Percentiles rank a stretch among this genome's conserved stretches.
Evolutionary conservation across 1,140 invertebrate genomes (phyloP).

Genomic region (Zaprionus tsacasi): DNA sequence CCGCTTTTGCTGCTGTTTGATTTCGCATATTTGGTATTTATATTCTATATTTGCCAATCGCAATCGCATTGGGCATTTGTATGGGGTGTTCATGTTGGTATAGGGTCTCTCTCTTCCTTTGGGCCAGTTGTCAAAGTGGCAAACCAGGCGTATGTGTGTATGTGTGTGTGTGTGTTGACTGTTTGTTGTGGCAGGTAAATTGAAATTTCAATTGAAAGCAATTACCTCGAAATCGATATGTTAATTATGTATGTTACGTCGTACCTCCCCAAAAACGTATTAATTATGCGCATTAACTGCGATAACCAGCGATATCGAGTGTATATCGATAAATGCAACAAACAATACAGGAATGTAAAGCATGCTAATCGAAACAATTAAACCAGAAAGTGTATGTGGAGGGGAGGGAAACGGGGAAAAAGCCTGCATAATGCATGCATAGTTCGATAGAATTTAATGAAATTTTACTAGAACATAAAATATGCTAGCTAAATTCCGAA

Average conservation of each 20-base stretch:
- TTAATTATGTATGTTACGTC: slow-evolving; percentile 17
- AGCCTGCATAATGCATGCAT: not conserved
- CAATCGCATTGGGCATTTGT: not conserved
- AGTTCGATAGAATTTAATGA: not conserved
- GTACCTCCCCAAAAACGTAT: not conserved
- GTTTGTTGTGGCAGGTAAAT: slow-evolving; percentile 11
- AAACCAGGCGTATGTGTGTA: not conserved
- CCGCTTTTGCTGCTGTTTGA: slow-evolving; percentile 9
- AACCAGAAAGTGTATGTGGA: no score
- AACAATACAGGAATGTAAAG: not conserved
- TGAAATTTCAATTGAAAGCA: slow-evolving; percentile 17
- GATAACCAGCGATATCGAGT: not conserved
- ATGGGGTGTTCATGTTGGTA: not conserved
- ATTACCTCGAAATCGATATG: not conserved
- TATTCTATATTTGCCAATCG: not conserved
- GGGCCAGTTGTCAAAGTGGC: slow-evolving; percentile 14
- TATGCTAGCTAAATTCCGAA: no score
- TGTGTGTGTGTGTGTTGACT: not conserved
- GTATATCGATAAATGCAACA: not conserved
- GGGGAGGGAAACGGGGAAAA: not conserved
- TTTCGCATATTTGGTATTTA: slow-evolving; percentile 7
- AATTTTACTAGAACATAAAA: not conserved
- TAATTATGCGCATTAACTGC: slow-evolving; percentile 4
- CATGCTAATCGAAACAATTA: not conserved
- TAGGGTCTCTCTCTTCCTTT: not conserved